These are phyloP conservation scores for Noctua janthe DNA, from an alignment of 2,888 invertebrate species.

Conservation along the genomic window DNA sequence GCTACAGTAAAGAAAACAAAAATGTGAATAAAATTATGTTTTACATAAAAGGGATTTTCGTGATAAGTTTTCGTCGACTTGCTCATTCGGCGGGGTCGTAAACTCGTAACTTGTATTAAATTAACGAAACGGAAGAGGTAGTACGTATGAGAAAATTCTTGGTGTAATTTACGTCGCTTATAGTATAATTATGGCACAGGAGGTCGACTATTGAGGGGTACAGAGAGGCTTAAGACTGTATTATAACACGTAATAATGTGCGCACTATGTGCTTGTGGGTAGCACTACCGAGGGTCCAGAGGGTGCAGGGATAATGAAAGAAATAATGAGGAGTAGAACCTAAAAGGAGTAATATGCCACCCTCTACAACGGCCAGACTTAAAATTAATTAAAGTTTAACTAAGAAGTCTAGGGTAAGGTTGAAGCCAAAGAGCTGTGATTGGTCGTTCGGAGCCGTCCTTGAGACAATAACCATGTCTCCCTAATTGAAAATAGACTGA, in stretches of 20 bases:
- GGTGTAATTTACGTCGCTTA: conserved; percentile 69
- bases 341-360: conserved; percentile 67
- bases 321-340: conserved; percentile 69
- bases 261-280: conserved; percentile 56
- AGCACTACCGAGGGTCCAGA: conserved; percentile 36
- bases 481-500: conserved; percentile 23
- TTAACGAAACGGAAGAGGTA: conserved; percentile 66
- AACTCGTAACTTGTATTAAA: conserved; percentile 61
- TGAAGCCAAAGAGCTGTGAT: conserved; percentile 60
- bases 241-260: conserved; percentile 67
- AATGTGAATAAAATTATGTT: conserved; percentile 59
- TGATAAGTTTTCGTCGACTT: conserved; percentile 52
- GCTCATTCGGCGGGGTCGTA: conserved; percentile 34
- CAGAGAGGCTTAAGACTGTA: conserved; percentile 63
- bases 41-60: conserved; percentile 59
- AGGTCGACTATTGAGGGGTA: conserved; percentile 65
- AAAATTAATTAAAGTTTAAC: conserved; percentile 70
- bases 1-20: conserved; percentile 48
- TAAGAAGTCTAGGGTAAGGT: conserved; percentile 49
- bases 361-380: conserved; percentile 68
- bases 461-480: conserved; percentile 42
- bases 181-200: conserved; percentile 66
- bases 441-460: conserved; percentile 46
- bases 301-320: conserved; percentile 67
- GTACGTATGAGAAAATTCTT: conserved; percentile 69